Evolutionary conservation across 1,140 invertebrate species (phyloP), one percentile per base, ranked within the genome.

Genomic region (Meloidogyne hapla): DNA sequence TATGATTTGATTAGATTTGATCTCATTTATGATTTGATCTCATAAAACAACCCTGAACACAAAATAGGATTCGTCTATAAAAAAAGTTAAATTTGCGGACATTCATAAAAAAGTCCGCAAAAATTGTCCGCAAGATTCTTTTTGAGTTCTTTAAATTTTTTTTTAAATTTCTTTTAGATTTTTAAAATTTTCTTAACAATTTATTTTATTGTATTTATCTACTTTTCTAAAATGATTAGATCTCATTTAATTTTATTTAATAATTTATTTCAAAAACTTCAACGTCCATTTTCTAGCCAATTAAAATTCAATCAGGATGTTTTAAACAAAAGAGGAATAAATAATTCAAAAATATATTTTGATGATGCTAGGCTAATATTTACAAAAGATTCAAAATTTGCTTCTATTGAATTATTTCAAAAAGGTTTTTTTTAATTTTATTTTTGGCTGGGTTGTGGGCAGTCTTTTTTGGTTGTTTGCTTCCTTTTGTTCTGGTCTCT

Each of bases 361-460:
- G 56, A 42, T 73, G 56, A 61, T 64, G 71, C 71, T 26, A 42
- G 56, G 3, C 23, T 73, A 25, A 33, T 23, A 9, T 63, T 73
- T 10, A n/a, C 71, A 25, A 61, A 23, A 40, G 23, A 73, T 40
- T 9, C 71, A 23, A 73, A 73, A 64, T 73, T 73, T 73, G 21
- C 23, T 23, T 42, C 25, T 1, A 33, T 73, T 23, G 71, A 73
- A 63, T 45, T 73, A 1, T 63, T 73, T 64, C 56, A 33, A 10
- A 42, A 64, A 13, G 38, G 25, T 38, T 63, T 61, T 40, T 38
- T 69, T 6, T 18, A 10, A 25, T 21, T 12, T 26, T n/a, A 15
- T 21, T 56, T 10, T 40, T 40, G 25, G 62, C 3, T 64, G 26
- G 9, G 33, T 2, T 38, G 3, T 38, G 3, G 33, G 33, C 9